Conservation (phyloP, 2,888 invertebrate species). For the Clepsis dumicolana region DNA sequence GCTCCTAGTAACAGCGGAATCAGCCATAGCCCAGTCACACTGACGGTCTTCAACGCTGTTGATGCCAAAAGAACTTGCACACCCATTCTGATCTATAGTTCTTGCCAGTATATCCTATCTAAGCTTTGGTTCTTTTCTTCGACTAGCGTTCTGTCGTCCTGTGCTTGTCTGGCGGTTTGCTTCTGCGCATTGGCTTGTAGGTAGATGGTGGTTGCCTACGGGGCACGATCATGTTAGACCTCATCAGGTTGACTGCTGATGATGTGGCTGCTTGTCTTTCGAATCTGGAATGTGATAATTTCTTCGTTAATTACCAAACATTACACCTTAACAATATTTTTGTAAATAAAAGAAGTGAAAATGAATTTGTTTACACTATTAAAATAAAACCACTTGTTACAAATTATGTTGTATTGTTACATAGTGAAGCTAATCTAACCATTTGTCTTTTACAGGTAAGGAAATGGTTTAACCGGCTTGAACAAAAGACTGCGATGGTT, state of each 20-base stretch:
- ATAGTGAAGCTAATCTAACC: constrained; percentile 18
- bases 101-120: constrained; percentile 45
- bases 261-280: constrained; percentile 49
- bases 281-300: constrained; percentile 61
- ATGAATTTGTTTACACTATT: constrained; percentile 1
- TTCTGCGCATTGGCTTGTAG: constrained; percentile 69
- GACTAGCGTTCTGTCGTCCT: constrained; percentile 60
- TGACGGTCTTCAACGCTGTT: constrained; percentile 92
- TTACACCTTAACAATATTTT: background rate
- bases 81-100: constrained; percentile 85
- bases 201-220: constrained; percentile 58
- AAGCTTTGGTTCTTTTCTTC: constrained; percentile 44
- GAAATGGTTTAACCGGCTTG: constrained; percentile 7
- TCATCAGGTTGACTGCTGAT: constrained; percentile 56
- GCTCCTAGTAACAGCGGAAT: constrained; percentile 94
- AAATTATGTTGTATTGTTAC: background rate
- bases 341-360: background rate
- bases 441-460: constrained; percentile 41
- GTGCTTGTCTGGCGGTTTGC: constrained; percentile 77
- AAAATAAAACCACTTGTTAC: background rate
- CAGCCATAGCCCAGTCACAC: constrained; percentile 93
- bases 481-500: constrained; percentile 17
- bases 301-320: constrained; percentile 29
- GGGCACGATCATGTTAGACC: constrained; percentile 73
- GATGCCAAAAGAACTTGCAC: constrained; percentile 91